Evolutionary conservation across 2,888 invertebrate genomes (phyloP), one percentile per base, ranked within the genome.

Genomic region (Hesperia comma): DNA sequence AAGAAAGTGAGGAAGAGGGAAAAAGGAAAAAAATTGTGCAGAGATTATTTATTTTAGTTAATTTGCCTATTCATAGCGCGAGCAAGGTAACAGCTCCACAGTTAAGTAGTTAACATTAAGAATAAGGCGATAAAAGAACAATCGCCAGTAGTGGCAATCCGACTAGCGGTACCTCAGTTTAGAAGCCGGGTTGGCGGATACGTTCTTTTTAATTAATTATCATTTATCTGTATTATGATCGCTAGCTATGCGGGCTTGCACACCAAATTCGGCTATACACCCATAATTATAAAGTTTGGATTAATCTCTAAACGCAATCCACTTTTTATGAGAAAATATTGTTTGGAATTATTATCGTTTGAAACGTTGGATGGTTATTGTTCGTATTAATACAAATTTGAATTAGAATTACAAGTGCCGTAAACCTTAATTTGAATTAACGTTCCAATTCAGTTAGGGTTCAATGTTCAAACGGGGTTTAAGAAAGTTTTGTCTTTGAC

Each of bases 201-300:
- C 82, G 84, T 84, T 84, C 84, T 87, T 86, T 85, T 87, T 86
- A 90, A 88, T 90, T 90, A 90, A 89, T 89, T 89, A 90, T 85
- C 85, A 84, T 83, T 80, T 84, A 83, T 84, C 72, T 74, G 73
- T 77, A 71, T 75, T 74, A 76, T 71, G 75, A 76, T 75, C 75
- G 72, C 70, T 69, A 69, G 70, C 57, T 57, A 56, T 64, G 68
- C 61, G 67, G 43, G 63, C 60, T 26, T 56, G 61, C 49, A 4
- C 69, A 70, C 66, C 33, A 64, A 32, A 82, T 80, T 79, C 67
- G 69, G 69, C 74, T 77, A 72, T 84, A 80, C 76, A 17, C 0
- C 55, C 3, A 43, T 43, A 12, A 0, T 0, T 1, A 66, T 81
- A 87, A 78, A 74, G 78, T 79, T 67, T 67, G 78, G 74, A 69